Percentiles rank a stretch among this genome's conserved stretches.
Evolutionary conservation across 2,888 invertebrate genomes (phyloP).

Genomic region (Dryocosmus kuriphilus): DNA sequence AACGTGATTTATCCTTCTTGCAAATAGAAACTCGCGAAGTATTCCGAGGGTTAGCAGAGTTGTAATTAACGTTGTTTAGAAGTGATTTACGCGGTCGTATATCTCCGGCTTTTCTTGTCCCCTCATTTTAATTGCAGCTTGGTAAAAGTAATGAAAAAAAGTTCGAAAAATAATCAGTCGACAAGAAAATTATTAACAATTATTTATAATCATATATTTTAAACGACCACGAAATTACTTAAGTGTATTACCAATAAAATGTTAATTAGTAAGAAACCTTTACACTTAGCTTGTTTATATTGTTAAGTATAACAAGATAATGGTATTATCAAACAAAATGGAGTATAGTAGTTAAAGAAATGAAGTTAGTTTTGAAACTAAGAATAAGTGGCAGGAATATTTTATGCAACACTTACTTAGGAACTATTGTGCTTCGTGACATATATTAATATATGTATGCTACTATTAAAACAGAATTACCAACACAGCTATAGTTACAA

Average conservation of each 20-base stretch:
- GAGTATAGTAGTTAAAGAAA: neutral
- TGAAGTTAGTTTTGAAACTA: neutral
- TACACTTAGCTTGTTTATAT: neutral
- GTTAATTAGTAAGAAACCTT: neutral
- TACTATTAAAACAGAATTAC: neutral
- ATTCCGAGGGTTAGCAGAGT: slow-evolving; percentile 15
- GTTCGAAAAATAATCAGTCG: neutral
- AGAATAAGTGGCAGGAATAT: neutral
- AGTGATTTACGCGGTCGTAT: slow-evolving; percentile 37
- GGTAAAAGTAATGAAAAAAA: neutral
- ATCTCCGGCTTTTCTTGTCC: slow-evolving; percentile 34
- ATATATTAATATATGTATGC: neutral
- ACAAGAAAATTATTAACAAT: slow-evolving; percentile 20
- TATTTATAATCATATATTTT: neutral
- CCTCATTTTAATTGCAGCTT: slow-evolving; percentile 28
- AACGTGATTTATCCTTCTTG: slow-evolving; percentile 23
- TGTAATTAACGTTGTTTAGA: slow-evolving; percentile 41
- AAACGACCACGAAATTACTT: neutral
- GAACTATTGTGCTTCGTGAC: neutral
- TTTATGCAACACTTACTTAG: neutral
- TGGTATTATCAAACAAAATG: neutral
- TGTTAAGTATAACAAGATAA: neutral
- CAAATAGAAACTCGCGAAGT: slow-evolving; percentile 29
- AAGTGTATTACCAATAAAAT: neutral
- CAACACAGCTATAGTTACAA: slow-evolving; percentile 11